Conservation (phyloP, 2,113 vertebrate genomes). For the Pandion haliaetus region DNA sequence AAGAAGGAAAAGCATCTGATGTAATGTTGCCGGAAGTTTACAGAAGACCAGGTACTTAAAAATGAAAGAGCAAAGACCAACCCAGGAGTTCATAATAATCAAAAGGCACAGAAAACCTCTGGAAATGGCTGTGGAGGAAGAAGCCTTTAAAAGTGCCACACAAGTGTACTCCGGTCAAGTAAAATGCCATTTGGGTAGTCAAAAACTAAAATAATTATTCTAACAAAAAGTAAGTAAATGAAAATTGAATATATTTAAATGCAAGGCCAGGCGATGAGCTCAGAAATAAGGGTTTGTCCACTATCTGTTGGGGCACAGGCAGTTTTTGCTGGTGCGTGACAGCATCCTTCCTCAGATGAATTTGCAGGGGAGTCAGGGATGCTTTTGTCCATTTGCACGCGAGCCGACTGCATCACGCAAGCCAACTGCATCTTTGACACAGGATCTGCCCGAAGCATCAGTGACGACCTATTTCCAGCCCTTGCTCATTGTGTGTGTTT, state of each 20-base stretch:
- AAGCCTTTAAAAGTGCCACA: neutral
- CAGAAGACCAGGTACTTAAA: neutral
- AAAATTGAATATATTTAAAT: neutral
- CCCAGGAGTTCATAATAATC: neutral
- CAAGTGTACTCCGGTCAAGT: neutral
- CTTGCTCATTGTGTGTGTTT: neutral
- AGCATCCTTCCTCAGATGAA: neutral
- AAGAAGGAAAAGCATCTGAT: neutral
- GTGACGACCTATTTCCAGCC: neutral
- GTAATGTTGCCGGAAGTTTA: neutral
- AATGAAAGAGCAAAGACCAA: neutral
- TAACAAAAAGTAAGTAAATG: neutral
- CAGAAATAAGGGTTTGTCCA: neutral
- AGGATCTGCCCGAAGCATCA: neutral
- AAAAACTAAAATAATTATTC: neutral
- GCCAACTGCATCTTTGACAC: neutral
- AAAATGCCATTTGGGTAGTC: neutral
- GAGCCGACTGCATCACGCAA: neutral
- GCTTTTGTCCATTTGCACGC: neutral
- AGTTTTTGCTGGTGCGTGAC: neutral
- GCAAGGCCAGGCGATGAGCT: neutral
- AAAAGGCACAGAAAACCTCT: neutral
- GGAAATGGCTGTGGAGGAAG: neutral
- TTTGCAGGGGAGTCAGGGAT: neutral
- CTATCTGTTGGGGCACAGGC: neutral